Conservation (phyloP, 2,113 vertebrate species). For the Mormoops blainvillei region DNA sequence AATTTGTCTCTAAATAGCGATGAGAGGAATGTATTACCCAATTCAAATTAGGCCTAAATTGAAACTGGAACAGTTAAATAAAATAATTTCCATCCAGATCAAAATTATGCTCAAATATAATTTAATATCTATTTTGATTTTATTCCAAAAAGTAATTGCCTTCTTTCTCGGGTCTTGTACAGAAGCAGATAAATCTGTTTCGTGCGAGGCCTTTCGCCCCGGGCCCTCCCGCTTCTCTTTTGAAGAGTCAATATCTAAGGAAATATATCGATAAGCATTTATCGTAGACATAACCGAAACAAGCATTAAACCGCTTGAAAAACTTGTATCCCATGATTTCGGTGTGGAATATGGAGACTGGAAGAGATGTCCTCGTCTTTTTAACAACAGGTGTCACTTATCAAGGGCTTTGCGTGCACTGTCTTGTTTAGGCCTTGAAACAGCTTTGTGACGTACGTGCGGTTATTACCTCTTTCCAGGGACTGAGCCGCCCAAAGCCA, state of each 20-base stretch:
- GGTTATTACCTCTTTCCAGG: not conserved
- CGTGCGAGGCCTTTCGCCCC: not conserved
- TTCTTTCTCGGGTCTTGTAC: not conserved
- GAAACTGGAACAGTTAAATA: conserved; percentile 12
- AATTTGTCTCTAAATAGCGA: not conserved
- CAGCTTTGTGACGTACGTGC: not conserved
- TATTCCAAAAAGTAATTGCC: not conserved
- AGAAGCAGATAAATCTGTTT: not conserved
- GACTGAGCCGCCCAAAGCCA: not conserved
- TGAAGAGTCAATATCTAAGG: not conserved
- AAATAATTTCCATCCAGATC: not conserved
- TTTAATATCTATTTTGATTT: conserved; percentile 4
- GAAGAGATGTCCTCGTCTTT: not conserved
- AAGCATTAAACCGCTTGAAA: not conserved
- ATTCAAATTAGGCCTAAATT: not conserved
- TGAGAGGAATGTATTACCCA: not conserved
- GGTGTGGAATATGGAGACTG: not conserved
- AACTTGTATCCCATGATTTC: not conserved
- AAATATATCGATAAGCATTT: not conserved
- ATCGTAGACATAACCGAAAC: not conserved
- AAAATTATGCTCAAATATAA: not conserved
- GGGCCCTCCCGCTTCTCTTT: not conserved
- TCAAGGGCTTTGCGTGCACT: not conserved
- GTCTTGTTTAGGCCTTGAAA: not conserved
- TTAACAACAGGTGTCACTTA: not conserved